A percentile compares a stretch with the other conserved stretches of the same genome.
phyloP scores from a whole-genome alignment of 2,888 invertebrate genomes.

The Hyppa rectilinea region DNA sequence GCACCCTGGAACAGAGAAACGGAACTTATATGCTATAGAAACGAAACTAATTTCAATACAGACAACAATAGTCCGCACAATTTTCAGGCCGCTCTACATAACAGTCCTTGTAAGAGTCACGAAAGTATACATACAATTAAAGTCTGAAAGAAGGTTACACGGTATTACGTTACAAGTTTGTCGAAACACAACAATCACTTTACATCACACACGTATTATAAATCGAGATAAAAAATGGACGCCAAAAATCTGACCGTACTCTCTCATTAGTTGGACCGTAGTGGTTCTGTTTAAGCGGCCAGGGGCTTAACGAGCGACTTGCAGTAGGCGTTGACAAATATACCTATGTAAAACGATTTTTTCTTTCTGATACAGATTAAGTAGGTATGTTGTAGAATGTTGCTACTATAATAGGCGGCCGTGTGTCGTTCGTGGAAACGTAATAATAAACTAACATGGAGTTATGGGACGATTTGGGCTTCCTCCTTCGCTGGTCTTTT shows the following conservation, averaged over 20 bases:
- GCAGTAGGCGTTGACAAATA: slow-evolving; percentile 66
- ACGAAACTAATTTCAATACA: neutral
- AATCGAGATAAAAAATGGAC: slow-evolving; percentile 37
- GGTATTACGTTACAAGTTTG: slow-evolving; percentile 55
- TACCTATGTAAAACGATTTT: slow-evolving; percentile 49
- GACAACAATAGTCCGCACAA: slow-evolving; percentile 2
- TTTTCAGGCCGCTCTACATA: slow-evolving; percentile 33
- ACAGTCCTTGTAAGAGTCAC: slow-evolving; percentile 43
- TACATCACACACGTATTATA: slow-evolving; percentile 43
- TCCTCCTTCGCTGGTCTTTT: slow-evolving; percentile 55
- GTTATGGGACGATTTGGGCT: slow-evolving; percentile 55
- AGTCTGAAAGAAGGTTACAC: slow-evolving; percentile 50
- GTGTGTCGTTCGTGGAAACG: slow-evolving; percentile 28
- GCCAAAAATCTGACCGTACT: slow-evolving; percentile 48
- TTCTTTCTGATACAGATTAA: slow-evolving; percentile 57
- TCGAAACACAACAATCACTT: slow-evolving; percentile 59
- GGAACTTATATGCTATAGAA: neutral
- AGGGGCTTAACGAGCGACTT: slow-evolving; percentile 35
- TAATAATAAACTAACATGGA: slow-evolving; percentile 52
- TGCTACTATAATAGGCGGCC: slow-evolving; percentile 51
- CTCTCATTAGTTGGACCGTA: slow-evolving; percentile 46
- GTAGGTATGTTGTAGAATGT: slow-evolving; percentile 62
- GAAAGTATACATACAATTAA: slow-evolving; percentile 41
- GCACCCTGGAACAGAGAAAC: slow-evolving; percentile 81
- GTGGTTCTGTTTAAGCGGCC: slow-evolving; percentile 42